Evolutionary conservation across 53 echinoderm and acorn worm genomes (phyloP), one percentile per base, ranked within the genome.

Genomic region (Stichopus horrens): DNA sequence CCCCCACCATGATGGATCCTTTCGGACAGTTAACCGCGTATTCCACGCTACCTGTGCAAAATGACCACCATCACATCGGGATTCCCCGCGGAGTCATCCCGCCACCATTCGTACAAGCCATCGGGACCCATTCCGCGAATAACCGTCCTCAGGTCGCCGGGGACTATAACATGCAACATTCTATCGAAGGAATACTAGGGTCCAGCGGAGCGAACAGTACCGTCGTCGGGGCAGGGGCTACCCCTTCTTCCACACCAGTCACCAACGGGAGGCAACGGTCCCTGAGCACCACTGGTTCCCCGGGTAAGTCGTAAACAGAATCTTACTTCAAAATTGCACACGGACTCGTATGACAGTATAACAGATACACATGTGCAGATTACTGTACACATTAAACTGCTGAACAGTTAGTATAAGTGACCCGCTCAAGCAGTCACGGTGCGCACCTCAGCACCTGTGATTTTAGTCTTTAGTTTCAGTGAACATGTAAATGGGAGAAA

Each of bases 161-260:
- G 4, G 86, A 90, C 86, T 93, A 92, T 89, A 92, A 91, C 77
- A 94, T 94, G 92, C 94, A 93, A 76, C 94, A 94, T 73, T 92
- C 94, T 10, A 94, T 94, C 53, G 94, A 94, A 53, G 94, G 94
- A 18, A 94, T 94, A 75, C 94, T 94, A 22, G 94, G 94, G 74
- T 92, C 92, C 71, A 88, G 88, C 21, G 81, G 88, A 53, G 91
- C 90, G 20, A 68, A 87, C 86, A 79, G 54, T 65, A 79, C 77
- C 73, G 73, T 86, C n/a, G 74, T 77, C 7, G 89, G 86, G 58
- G 89, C 89, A 86, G 89, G 89, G 73, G 74, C 89, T n/a, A 82
- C 91, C 7, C 92, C 77, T 18, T 55, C 73, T 57, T 73, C 74
- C 53, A 58, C 57, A 7, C 73, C 87, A 53, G 75, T 74, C 9